Conservation (phyloP, 2,797 vertebrate genomes). For the Pangasius djambal region DNA sequence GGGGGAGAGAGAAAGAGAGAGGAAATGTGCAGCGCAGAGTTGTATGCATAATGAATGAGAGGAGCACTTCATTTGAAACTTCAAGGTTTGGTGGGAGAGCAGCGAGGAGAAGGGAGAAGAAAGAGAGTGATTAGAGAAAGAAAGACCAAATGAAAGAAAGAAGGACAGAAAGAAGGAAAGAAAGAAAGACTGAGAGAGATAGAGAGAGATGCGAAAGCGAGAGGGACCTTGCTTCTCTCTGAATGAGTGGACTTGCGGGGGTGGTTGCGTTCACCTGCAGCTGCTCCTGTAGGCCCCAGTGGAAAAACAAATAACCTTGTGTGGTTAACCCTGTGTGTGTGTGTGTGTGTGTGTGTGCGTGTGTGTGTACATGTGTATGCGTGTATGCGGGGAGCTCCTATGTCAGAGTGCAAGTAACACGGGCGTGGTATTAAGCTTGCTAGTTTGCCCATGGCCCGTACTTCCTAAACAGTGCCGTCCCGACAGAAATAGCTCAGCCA, state of each 20-base stretch:
- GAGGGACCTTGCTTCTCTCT: constrained; percentile 42
- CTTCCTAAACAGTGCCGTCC: constrained; percentile 77
- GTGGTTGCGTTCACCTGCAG: constrained; percentile 72
- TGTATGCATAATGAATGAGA: constrained; percentile 86
- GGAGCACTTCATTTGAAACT: constrained; percentile 81
- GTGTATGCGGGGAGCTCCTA: constrained; percentile 62
- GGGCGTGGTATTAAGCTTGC: constrained; percentile 73
- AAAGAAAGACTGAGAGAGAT: background rate
- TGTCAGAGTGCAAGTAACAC: constrained; percentile 69
- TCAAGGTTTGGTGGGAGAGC: constrained; percentile 77
- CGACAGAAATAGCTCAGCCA: constrained; percentile 79
- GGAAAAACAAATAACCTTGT: constrained; percentile 80
- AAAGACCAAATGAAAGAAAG: background rate
- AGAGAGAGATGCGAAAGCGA: constrained; percentile 22
- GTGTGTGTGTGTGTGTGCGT: constrained; percentile 39
- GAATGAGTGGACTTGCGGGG: constrained; percentile 54
- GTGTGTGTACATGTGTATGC: constrained; percentile 36
- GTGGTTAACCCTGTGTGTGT: constrained; percentile 59
- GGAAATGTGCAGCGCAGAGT: constrained; percentile 78
- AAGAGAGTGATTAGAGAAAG: constrained; percentile 23
- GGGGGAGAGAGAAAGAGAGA: constrained; percentile 53
- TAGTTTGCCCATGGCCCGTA: constrained; percentile 72
- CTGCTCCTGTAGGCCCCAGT: constrained; percentile 68
- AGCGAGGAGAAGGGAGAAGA: constrained; percentile 23
- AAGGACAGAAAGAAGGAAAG: background rate